Conservation (phyloP, 2,888 invertebrate genomes). For the Rutpela maculata region DNA sequence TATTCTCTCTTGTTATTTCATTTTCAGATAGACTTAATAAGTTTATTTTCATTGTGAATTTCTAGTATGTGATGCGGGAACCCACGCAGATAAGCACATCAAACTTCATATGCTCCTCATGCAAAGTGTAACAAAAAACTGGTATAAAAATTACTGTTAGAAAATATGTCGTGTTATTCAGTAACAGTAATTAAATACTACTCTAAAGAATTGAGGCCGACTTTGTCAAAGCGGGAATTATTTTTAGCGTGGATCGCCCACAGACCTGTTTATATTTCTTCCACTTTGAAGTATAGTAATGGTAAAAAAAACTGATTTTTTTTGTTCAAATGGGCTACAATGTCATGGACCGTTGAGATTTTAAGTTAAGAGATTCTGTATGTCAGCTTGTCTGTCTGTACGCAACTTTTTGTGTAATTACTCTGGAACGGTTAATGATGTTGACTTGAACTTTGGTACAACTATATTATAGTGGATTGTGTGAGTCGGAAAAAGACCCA, state of each 20-base stretch:
- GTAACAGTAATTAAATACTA: neutral
- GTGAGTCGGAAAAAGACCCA: too few relatives aligned
- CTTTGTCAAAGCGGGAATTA: neutral
- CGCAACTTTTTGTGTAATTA: too few relatives aligned
- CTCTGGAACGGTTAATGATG: too few relatives aligned
- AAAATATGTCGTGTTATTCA: neutral
- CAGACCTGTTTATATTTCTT: too few relatives aligned
- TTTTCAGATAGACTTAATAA: neutral
- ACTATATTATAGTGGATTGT: too few relatives aligned
- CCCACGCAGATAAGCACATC: neutral
- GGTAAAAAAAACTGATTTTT: too few relatives aligned
- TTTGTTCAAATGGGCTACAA: too few relatives aligned
- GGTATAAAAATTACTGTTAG: neutral
- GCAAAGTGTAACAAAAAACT: neutral
- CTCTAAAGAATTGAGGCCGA: neutral
- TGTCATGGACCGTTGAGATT: too few relatives aligned
- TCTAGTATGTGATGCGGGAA: neutral
- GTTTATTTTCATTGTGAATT: conserved; percentile 6
- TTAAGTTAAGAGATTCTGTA: too few relatives aligned
- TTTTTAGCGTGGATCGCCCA: neutral
- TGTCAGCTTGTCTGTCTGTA: too few relatives aligned
- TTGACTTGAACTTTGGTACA: too few relatives aligned
- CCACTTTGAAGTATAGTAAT: too few relatives aligned
- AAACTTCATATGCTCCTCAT: neutral
- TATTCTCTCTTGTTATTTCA: conserved; percentile 1